phyloP scores from a whole-genome alignment of 2,888 invertebrate species.

The Notodonta dromedarius region DNA sequence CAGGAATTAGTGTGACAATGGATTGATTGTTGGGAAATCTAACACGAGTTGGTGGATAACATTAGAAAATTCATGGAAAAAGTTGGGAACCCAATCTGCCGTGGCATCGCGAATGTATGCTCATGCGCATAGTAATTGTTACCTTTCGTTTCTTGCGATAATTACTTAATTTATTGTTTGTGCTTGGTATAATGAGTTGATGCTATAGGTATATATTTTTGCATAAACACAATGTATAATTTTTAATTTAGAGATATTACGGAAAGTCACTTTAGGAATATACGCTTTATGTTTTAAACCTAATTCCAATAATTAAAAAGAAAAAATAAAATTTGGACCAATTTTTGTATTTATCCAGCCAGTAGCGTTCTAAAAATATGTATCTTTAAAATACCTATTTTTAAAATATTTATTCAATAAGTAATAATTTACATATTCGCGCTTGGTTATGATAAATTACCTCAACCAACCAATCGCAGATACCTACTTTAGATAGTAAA shows the following conservation, averaged over 20 bases:
- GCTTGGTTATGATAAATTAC: no score
- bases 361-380: no score
- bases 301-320: not conserved
- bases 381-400: no score
- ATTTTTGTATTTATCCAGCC: no score
- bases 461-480: no score
- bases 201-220: constrained; percentile 32
- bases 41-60: constrained; percentile 23
- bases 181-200: constrained; percentile 37
- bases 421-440: no score
- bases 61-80: constrained; percentile 63
- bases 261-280: no score
- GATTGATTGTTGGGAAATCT: constrained; percentile 48
- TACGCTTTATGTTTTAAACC: no score
- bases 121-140: constrained; percentile 51
- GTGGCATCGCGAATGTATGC: constrained; percentile 40
- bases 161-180: constrained; percentile 51
- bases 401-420: no score
- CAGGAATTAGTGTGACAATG: constrained; percentile 49
- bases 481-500: no score
- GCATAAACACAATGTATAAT: constrained; percentile 25
- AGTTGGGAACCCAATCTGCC: constrained; percentile 50
- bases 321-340: no score
- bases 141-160: constrained; percentile 55
- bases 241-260: not conserved